Conservation (phyloP, 2,113 vertebrate genomes). For the Beaufortia kweichowensis region DNA sequence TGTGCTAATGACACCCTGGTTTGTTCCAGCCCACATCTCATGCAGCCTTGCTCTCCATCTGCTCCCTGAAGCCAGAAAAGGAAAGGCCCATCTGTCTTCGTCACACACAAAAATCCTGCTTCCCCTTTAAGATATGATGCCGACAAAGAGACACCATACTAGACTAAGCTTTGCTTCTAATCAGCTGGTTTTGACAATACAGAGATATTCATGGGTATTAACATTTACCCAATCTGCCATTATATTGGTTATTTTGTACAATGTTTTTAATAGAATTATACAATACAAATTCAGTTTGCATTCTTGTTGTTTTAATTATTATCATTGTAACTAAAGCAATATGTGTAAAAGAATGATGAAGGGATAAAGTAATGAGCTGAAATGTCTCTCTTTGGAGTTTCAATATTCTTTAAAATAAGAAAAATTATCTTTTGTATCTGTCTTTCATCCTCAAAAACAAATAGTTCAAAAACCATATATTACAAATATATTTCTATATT, state of each 20-base stretch:
- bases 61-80: conserved; percentile 27
- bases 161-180: neutral
- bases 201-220: neutral
- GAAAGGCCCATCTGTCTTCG: conserved; percentile 39
- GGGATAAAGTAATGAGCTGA: too few species aligned
- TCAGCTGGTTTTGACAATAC: conserved; percentile 7
- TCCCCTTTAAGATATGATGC: conserved; percentile 5
- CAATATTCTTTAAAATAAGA: neutral
- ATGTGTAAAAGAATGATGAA: too few species aligned
- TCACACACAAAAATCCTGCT: neutral
- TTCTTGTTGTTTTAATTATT: too few species aligned
- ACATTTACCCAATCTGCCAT: neutral
- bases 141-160: neutral
- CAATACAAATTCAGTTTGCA: too few species aligned
- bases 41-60: conserved; percentile 43
- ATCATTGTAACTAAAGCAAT: too few species aligned
- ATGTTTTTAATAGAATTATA: too few species aligned
- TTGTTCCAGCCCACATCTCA: conserved; percentile 16
- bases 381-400: neutral
- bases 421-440: neutral
- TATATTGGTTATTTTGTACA: too few species aligned
- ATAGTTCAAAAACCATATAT: neutral
- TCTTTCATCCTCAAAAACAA: neutral
- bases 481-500: neutral
- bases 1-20: conserved; percentile 1